Base-by-base conservation (phyloP, 2,888 invertebrate genomes). In the Folsomia manolachei region DNA sequence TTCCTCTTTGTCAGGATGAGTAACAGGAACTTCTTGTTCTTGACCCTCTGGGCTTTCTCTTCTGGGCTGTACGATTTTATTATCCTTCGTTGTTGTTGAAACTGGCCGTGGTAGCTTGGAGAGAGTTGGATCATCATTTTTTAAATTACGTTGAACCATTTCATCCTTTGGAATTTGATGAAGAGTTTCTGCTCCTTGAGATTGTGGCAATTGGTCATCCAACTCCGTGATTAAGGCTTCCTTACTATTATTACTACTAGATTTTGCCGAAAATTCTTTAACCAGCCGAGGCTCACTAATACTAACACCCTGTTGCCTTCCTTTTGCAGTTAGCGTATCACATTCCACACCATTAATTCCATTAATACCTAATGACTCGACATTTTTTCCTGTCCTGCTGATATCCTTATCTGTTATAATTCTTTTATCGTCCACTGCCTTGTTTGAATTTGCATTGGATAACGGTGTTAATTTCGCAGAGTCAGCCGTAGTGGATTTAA, bases 1-100 rank as follows among this genome's bases (percentile, higher is more conserved):
- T 52, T 67, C 56, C 23, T 62, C 26, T 2, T 62, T n/a, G 2
- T 67, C 67, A 1, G 67, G 60, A 56, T 67, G 67, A 1, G n/a
- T 4, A 61, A 72, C 70, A 64, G 76, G 76, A 52, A 77, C 71
- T 71, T 73, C 75, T 73, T 78, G 75, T 24, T 78, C 78, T 63
- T 78, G 78, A 4, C 78, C 78, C 61, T 78, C 78, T 2, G 78
- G 78, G 68, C 78, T 76, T 69, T 76, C 76, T 52, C 76, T 72
- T 66, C 76, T 39, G 24, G 73, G 76, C 51, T 76, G 76, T 24
- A 63, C 14, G 39, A 27, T 18, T 69, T n/a, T 71, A 9, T 65
- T 52, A 18, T 39, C n/a, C n/a, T n/a, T n/a, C 21, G n/a, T 24
- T 52, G 23, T 66, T 52, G 7, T 21, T 66, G 18, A 39, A 11